These are phyloP conservation scores for Parotia lawesii DNA, from an alignment of 2,113 vertebrate species.

Conservation along the genomic window DNA sequence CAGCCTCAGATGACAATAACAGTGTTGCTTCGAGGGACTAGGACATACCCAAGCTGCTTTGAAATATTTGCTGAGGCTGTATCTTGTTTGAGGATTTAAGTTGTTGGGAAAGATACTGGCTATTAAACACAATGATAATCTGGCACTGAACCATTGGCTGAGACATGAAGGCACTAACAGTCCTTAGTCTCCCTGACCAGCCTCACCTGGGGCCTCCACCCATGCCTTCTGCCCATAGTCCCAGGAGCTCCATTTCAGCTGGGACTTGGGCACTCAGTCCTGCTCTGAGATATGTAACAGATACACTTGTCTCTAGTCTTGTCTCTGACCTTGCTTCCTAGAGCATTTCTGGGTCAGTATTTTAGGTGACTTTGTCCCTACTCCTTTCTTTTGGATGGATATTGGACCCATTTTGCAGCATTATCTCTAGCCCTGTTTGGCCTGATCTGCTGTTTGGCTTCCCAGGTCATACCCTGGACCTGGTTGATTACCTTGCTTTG, in stretches of 20 bases:
- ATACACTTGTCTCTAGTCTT: accelerated
- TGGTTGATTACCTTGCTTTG: not conserved
- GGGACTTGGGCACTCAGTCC: accelerated
- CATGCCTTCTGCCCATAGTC: not conserved
- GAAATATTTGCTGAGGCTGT: not conserved
- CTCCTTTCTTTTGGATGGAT: not conserved
- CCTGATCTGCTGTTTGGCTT: not conserved
- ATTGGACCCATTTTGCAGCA: not conserved
- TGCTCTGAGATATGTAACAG: not conserved
- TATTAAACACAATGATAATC: not conserved
- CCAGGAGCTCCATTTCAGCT: not conserved
- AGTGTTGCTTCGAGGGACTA: not conserved
- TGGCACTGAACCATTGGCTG: not conserved
- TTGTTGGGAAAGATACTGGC: not conserved
- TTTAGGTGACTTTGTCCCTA: not conserved
- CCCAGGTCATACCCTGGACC: not conserved
- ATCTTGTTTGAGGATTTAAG: not conserved
- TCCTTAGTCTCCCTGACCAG: not conserved
- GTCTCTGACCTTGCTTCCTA: not conserved
- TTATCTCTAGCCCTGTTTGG: not conserved
- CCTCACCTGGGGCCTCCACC: not conserved
- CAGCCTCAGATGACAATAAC: not conserved
- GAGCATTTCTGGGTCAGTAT: not conserved
- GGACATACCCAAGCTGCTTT: not conserved
- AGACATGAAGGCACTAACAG: not conserved